Evolutionary conservation across 2,888 invertebrate genomes (phyloP).

Genomic region (Coelopa pilipes): DNA sequence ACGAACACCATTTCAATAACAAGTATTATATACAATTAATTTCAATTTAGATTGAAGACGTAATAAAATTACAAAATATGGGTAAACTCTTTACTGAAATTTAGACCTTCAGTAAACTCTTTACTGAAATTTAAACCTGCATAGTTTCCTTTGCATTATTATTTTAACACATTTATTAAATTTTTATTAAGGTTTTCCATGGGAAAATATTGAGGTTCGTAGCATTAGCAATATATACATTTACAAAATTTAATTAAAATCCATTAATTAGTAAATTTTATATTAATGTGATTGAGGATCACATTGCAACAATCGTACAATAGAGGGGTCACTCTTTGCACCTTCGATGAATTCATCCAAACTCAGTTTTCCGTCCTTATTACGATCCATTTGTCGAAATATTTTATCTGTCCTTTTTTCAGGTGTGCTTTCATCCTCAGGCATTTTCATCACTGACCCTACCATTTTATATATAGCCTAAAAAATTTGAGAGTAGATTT

Average conservation of each 20-base stretch:
- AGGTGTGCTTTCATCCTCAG: constrained; percentile 98
- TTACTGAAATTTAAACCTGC: not conserved
- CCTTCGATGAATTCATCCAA: constrained; percentile 98
- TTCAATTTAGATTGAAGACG: too few species aligned
- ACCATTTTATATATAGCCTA: constrained; percentile 96
- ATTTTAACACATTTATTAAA: constrained; percentile 11
- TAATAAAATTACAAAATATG: too few species aligned
- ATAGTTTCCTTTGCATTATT: constrained; percentile 6
- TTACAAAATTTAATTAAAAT: constrained; percentile 27
- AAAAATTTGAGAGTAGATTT: too few species aligned
- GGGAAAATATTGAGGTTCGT: constrained; percentile 32
- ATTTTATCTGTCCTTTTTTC: constrained; percentile 99
- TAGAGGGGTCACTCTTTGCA: constrained; percentile 98
- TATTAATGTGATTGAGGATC: constrained; percentile 75
- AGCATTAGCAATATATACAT: constrained; percentile 33
- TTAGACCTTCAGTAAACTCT: not conserved
- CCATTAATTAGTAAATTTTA: constrained; percentile 12
- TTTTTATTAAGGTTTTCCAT: constrained; percentile 21
- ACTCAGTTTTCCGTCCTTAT: constrained; percentile 95
- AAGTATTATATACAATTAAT: too few species aligned
- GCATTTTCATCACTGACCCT: constrained; percentile 99
- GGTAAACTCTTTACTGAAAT: too few species aligned
- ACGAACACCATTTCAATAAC: too few species aligned
- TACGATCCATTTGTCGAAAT: constrained; percentile 99
- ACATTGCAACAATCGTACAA: constrained; percentile 96